A percentile compares a stretch with the other conserved stretches of the same genome.
phyloP scores from a whole-genome alignment of 2,113 vertebrate genomes.

The Gopherus flavomarginatus region DNA sequence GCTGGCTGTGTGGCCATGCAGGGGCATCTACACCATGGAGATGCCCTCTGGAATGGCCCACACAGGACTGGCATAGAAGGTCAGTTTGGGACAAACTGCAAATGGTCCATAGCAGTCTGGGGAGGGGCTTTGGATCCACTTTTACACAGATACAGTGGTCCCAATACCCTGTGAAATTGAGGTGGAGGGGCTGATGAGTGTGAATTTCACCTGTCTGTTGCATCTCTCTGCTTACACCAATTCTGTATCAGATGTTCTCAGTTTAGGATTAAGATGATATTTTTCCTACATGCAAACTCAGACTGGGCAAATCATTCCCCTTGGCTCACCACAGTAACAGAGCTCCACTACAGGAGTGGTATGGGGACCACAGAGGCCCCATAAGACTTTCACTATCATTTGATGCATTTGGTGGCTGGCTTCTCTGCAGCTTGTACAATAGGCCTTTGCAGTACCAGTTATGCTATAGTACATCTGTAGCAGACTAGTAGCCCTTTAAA shows the following conservation, averaged over 20 bases:
- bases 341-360: neutral
- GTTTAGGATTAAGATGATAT: neutral
- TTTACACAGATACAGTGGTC: neutral
- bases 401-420: neutral
- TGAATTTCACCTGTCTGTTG: neutral
- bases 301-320: neutral
- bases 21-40: neutral
- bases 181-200: neutral
- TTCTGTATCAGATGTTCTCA: neutral
- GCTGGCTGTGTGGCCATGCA: neutral
- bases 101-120: neutral
- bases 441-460: neutral
- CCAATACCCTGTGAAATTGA: neutral
- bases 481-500: neutral
- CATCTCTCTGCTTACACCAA: neutral
- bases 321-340: neutral
- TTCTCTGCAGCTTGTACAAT: neutral
- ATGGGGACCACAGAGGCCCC: neutral
- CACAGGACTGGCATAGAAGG: neutral
- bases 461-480: neutral
- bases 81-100: neutral
- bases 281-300: neutral
- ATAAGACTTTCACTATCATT: neutral
- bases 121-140: neutral
- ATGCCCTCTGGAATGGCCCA: neutral